phyloP scores from a whole-genome alignment of 2,888 invertebrate genomes.

The Leucophenga montana region DNA sequence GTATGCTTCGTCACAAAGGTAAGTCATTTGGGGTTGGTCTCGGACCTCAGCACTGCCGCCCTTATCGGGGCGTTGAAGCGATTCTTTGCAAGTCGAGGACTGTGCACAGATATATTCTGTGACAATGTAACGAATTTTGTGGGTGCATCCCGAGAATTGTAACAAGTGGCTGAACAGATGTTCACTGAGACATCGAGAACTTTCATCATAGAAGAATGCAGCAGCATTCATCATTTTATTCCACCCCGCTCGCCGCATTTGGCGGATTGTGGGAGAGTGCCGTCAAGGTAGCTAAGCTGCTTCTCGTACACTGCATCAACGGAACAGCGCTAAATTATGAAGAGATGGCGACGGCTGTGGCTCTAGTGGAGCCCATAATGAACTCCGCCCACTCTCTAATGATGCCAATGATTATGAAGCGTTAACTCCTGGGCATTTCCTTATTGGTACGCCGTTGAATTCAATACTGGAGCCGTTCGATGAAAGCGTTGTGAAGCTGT shows the following conservation, averaged over 20 bases:
- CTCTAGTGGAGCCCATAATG: conserved; percentile 22
- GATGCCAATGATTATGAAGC: conserved; percentile 25
- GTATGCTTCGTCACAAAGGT: conserved; percentile 40
- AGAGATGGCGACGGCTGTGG: neutral
- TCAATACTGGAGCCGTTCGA: conserved; percentile 9
- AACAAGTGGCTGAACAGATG: neutral
- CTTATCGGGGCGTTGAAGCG: conserved; percentile 35
- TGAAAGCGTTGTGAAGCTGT: conserved; percentile 7
- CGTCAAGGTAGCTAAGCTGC: conserved; percentile 21
- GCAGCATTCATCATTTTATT: conserved; percentile 5
- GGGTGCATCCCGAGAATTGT: conserved; percentile 4
- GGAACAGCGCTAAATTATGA: conserved; percentile 2
- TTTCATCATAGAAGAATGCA: neutral
- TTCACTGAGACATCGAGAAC: no score
- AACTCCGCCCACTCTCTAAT: conserved; percentile 6
- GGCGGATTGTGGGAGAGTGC: conserved; percentile 28
- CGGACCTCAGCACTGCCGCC: conserved; percentile 35
- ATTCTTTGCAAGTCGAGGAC: conserved; percentile 32
- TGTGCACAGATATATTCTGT: conserved; percentile 26
- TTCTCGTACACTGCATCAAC: neutral
- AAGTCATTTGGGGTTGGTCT: conserved; percentile 40
- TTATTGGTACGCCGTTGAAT: conserved; percentile 31
- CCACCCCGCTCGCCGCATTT: conserved; percentile 23
- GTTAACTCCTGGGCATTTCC: conserved; percentile 28
- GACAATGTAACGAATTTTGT: conserved; percentile 31